Evolutionary conservation across 2,888 invertebrate species (phyloP), one percentile per base, ranked within the genome.

Genomic region (Ennomos fuscantarius): DNA sequence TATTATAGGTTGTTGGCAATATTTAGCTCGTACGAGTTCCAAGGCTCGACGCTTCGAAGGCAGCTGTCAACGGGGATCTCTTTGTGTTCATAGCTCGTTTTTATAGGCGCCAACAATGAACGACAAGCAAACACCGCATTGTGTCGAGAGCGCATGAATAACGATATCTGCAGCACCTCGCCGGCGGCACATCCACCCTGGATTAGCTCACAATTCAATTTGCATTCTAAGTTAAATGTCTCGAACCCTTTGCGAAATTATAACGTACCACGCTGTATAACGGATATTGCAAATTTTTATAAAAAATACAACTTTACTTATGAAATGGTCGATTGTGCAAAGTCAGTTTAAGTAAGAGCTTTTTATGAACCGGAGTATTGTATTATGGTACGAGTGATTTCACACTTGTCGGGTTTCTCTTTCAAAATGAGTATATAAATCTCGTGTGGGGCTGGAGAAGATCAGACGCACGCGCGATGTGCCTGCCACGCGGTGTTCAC

Each of bases 41-140:
- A 43, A 33, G 33, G 40, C 32, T 49, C 9, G 42, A 46, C 33
- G 9, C n/a, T 39, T 41, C 11, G 37, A 36, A 43, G 37, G 35
- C 87, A 87, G 88, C 88, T 89, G 89, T 86, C 87, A 84, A 75
- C 79, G 70, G 63, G 74, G 69, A 67, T 70, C 72, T 76, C 83
- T 82, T 83, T 83, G 83, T 87, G 73, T 60, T 56, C 55, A 45
- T 70, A 73, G 57, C 33, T 78, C 76, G 79, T 78, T 81, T 79
- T 79, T 81, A 76, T 77, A 49, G 44, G 42, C 49, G 44, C 49
- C 49, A 54, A 59, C 58, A 59, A 59, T 54, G 81, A 84, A 75
- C 81, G 85, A 89, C 88, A 87, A 89, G 86, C 85, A 89, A 91
- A 90, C 89, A 90, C 72, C 64, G 77, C 73, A 86, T 88, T 90